phyloP scores from a whole-genome alignment of 64 coral and sea anemone genomes.

The Cladopsammia gracilis region DNA sequence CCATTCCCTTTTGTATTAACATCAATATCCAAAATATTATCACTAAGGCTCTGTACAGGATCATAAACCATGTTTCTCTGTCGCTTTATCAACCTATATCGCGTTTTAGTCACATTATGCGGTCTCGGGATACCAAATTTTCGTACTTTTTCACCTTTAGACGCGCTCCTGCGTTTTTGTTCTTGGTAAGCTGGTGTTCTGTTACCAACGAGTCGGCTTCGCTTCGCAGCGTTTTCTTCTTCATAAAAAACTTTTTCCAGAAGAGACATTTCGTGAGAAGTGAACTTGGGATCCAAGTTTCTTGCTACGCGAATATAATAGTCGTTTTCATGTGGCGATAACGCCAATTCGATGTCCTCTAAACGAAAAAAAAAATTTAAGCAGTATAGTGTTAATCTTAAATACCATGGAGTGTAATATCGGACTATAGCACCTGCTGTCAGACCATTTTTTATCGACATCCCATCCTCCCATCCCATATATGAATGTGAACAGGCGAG shows the following conservation, averaged over 20 bases:
- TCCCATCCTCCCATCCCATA: no score
- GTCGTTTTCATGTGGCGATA: not conserved
- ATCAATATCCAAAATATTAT: not conserved
- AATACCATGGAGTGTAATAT: no score
- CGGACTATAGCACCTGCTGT: no score
- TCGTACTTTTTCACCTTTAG: not conserved
- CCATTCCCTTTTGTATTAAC: no score
- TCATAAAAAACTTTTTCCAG: not conserved
- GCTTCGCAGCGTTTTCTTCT: not conserved
- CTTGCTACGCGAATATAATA: not conserved
- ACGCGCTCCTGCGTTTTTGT: not conserved
- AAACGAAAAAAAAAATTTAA: not conserved
- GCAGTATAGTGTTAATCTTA: no score
- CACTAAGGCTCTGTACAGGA: not conserved
- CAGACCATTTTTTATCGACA: no score
- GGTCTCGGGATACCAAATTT: not conserved
- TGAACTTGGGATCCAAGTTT: not conserved
- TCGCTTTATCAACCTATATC: not conserved
- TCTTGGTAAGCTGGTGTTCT: not conserved
- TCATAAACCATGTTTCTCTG: not conserved
- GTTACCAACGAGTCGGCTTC: not conserved
- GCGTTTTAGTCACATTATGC: not conserved
- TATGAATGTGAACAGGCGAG: no score
- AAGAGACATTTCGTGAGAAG: not conserved
- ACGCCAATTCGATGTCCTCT: conserved; percentile 21